Conservation (phyloP, 2,113 vertebrate species). For the Tachysurus vachellii region DNA sequence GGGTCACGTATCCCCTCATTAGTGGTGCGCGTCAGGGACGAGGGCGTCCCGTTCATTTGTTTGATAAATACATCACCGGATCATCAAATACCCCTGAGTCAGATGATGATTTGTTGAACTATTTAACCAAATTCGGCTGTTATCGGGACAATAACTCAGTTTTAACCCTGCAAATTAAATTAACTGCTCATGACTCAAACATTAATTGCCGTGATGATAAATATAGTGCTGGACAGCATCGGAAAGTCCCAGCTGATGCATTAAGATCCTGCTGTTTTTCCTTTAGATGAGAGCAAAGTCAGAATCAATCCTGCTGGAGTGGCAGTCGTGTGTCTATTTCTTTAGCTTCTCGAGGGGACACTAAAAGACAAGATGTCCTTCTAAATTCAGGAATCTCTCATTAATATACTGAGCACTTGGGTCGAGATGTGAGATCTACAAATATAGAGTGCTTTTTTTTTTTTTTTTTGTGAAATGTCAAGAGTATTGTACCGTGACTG, state of each 20-base stretch:
- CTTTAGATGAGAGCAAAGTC: conserved; percentile 21
- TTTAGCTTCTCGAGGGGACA: neutral
- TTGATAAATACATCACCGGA: conserved; percentile 65
- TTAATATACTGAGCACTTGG: neutral
- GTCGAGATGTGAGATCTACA: neutral
- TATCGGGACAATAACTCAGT: conserved; percentile 31
- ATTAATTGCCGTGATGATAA: conserved; percentile 40
- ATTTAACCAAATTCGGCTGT: conserved; percentile 55
- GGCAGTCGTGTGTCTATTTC: conserved; percentile 20
- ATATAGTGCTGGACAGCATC: conserved; percentile 20
- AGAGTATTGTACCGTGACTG: neutral
- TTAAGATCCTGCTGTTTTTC: conserved; percentile 30
- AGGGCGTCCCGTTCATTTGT: conserved; percentile 59
- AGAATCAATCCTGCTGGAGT: conserved; percentile 22
- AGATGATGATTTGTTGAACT: conserved; percentile 55
- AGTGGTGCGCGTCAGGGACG: conserved; percentile 61
- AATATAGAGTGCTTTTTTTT: neutral
- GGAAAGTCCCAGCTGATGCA: conserved; percentile 26
- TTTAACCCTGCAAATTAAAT: conserved; percentile 40
- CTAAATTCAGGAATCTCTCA: neutral
- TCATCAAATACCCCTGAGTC: conserved; percentile 51
- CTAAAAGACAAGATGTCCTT: conserved; percentile 9
- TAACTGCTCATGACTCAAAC: conserved; percentile 22
- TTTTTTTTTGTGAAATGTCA: neutral
- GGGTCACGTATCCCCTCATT: conserved; percentile 67